phyloP scores from a whole-genome alignment of 2,797 vertebrate genomes.

The Liparis tanakae region DNA sequence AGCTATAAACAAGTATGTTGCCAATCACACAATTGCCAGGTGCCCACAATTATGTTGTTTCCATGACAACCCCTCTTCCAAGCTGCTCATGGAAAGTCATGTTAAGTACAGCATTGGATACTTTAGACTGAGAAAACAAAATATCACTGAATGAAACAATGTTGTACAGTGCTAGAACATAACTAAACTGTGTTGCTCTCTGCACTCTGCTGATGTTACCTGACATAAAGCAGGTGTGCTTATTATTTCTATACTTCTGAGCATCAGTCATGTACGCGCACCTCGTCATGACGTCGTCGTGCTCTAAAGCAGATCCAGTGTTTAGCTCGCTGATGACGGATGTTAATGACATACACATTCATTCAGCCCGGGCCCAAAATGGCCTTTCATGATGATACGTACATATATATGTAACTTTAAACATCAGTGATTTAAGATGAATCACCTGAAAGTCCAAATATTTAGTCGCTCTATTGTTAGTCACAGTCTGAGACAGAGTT shows the following conservation, averaged over 20 bases:
- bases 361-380: constrained; percentile 39
- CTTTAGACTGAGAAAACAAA: not conserved
- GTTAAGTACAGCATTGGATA: not conserved
- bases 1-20: constrained; percentile 26
- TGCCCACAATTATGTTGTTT: constrained; percentile 59
- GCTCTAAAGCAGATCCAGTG: constrained; percentile 47
- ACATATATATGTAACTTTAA: constrained; percentile 52
- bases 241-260: constrained; percentile 38
- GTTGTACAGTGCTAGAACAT: not conserved
- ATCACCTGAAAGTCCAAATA: constrained; percentile 72
- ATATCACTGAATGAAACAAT: constrained; percentile 17
- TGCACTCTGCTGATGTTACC: constrained; percentile 38
- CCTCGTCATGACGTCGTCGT: constrained; percentile 28
- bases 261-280: constrained; percentile 36
- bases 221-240: constrained; percentile 62
- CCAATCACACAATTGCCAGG: no score
- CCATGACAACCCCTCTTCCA: constrained; percentile 63
- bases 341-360: constrained; percentile 58
- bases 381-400: constrained; percentile 62
- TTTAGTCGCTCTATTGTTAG: constrained; percentile 75
- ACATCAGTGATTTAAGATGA: constrained; percentile 55
- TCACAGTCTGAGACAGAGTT: constrained; percentile 39
- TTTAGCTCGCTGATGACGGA: constrained; percentile 62
- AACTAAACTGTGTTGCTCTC: not conserved
- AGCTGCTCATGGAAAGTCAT: constrained; percentile 35